These are phyloP conservation scores for Ylistrum balloti DNA, from an alignment of 1,140 invertebrate genomes.

Conservation along the genomic window DNA sequence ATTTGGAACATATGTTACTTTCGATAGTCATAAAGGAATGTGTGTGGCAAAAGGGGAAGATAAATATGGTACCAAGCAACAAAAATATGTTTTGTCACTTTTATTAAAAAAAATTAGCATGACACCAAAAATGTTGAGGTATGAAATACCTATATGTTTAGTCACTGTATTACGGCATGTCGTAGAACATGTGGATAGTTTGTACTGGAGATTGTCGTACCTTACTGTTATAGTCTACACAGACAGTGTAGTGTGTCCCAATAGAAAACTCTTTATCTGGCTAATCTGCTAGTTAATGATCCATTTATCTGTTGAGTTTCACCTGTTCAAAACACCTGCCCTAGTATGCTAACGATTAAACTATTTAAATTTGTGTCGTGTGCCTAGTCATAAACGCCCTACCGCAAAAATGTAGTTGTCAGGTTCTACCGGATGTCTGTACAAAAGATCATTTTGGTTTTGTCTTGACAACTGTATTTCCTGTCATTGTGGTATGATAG, in stretches of 20 bases:
- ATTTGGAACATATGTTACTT: too few relatives aligned
- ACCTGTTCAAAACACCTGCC: conserved; percentile 37
- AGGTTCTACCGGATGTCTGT: neutral
- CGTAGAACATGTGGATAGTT: neutral
- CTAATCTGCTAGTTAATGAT: neutral
- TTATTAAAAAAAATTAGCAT: too few relatives aligned
- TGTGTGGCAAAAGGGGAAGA: too few relatives aligned
- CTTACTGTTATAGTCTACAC: neutral
- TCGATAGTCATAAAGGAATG: too few relatives aligned
- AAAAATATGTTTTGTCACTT: too few relatives aligned
- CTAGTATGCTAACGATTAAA: conserved; percentile 34
- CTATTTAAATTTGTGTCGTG: conserved; percentile 34
- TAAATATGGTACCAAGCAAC: too few relatives aligned
- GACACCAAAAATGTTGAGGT: too few relatives aligned
- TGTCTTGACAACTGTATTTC: conserved; percentile 14
- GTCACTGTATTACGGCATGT: neutral
- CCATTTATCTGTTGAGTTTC: conserved; percentile 5
- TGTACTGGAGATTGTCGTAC: neutral
- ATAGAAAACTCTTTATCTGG: neutral
- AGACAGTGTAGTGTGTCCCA: neutral
- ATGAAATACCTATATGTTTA: conserved; percentile 21
- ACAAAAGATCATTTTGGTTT: neutral
- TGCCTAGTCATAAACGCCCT: conserved; percentile 32
- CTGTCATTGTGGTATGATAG: neutral
- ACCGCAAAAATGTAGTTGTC: neutral